Base-by-base conservation (phyloP, 2,888 invertebrate species). In the Himalopsyche japonica region DNA sequence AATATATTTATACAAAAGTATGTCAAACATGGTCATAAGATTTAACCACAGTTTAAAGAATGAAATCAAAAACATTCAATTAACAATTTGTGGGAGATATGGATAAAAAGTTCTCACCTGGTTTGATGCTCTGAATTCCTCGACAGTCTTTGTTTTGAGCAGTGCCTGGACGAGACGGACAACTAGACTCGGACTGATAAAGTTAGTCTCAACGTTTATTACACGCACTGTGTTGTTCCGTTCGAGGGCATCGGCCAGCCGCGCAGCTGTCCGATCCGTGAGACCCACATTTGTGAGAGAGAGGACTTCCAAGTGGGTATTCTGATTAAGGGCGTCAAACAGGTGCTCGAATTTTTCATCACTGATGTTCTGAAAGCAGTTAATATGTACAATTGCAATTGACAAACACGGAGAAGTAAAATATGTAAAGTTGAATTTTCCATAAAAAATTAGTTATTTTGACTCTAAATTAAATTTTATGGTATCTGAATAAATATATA, bases 71-170 rank as follows among this genome's bases (percentile, higher is more conserved):
- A 37, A 37, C 1, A 8, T 7, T 5, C 7, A 6, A 1, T 7
- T 15, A 43, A 43, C 43, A 43, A 15, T 43, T 15, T 43, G 15
- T 24, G 57, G 20, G 6, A 20, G 18, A 57, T 57, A 7, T 43
- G 43, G 15, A 15, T 15, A 43, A 43, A 43, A 15, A 80, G 20
- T 6, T 2, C 79, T 6, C 32, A 98, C 99, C 96, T 99, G 99
- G 92, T 99, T 99, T 87, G 98, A 96, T 88, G 98, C 98, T 90
- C 98, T 94, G 92, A 99, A 97, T 93, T 99, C 99, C 91, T 98
- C 97, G 79, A 99, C 94, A 86, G 95, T 94, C 90, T 96, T 96
- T 88, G 97, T 96, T 89, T 95, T 94, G 87, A 98, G 94, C 89
- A 99, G 94, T 82, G 98, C 94, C 90, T 95, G 95, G 86, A 99